These are phyloP conservation scores for Sander vitreus DNA, from an alignment of 2,113 vertebrate species.

Conservation along the genomic window DNA sequence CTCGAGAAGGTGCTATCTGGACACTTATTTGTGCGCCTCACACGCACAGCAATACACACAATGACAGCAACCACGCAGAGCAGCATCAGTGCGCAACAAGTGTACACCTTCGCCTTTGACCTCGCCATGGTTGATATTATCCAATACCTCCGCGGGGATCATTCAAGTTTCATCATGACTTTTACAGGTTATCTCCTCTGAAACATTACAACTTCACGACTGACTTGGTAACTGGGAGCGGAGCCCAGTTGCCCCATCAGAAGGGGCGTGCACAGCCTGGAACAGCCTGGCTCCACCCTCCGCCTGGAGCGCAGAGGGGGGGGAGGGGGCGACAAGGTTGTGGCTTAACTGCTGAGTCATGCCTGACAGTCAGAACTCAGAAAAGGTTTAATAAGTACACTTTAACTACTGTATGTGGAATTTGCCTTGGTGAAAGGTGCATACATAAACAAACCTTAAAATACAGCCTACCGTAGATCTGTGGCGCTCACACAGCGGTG, in stretches of 20 bases:
- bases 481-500: too few relatives aligned
- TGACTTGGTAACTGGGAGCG: not conserved
- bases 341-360: not conserved
- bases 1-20: constrained; percentile 59
- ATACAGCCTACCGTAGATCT: too few relatives aligned
- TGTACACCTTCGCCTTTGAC: constrained; percentile 57
- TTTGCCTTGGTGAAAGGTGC: too few relatives aligned
- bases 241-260: not conserved
- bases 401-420: too few relatives aligned
- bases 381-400: too few relatives aligned
- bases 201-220: not conserved
- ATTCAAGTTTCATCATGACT: not conserved
- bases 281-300: constrained; percentile 29
- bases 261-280: not conserved
- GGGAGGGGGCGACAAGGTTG: too few relatives aligned
- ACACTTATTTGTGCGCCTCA: constrained; percentile 40
- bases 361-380: not conserved
- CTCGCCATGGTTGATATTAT: constrained; percentile 57
- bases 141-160: not conserved
- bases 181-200: not conserved
- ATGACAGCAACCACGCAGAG: constrained; percentile 46
- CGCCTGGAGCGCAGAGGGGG: not conserved
- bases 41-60: constrained; percentile 36
- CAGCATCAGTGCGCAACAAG: constrained; percentile 57
- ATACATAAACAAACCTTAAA: too few relatives aligned